Percentiles rank a stretch among this genome's conserved stretches.
These are phyloP conservation scores for Clarias fuscus DNA, from an alignment of 2,797 vertebrate genomes.

Conservation along the genomic window DNA sequence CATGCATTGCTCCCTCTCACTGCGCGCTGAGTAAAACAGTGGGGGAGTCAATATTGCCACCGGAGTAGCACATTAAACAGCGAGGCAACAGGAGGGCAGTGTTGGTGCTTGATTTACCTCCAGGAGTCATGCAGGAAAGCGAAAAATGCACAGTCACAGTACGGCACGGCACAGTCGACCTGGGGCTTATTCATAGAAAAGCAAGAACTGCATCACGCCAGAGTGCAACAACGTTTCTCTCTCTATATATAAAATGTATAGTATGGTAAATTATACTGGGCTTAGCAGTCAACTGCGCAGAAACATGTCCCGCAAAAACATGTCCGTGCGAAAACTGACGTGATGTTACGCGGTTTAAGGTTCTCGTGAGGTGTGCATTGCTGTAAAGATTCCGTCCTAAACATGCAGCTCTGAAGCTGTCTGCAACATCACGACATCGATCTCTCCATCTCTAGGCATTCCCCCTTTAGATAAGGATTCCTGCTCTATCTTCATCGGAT, in stretches of 20 bases:
- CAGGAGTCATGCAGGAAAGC: conserved; percentile 6
- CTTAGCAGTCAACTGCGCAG: neutral
- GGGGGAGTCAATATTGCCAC: conserved; percentile 50
- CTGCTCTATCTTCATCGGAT: neutral
- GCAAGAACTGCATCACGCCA: neutral
- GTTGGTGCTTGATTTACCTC: conserved; percentile 18
- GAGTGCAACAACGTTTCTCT: neutral
- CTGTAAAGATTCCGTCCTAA: neutral
- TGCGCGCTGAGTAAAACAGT: conserved; percentile 34
- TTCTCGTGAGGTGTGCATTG: conserved; percentile 1
- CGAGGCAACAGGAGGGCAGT: conserved; percentile 49
- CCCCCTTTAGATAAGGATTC: neutral
- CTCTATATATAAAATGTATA: neutral
- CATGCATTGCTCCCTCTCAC: conserved; percentile 71
- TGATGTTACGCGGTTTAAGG: neutral
- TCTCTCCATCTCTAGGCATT: neutral
- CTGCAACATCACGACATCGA: neutral
- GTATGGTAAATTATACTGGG: neutral
- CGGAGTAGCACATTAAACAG: conserved; percentile 47
- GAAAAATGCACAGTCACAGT: conserved; percentile 35
- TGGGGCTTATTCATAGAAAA: conserved; percentile 15
- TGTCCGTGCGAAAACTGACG: neutral
- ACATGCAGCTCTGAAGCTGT: neutral
- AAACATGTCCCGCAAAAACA: neutral
- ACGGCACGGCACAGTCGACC: neutral